Evolutionary conservation across 2,113 vertebrate species (phyloP).

Genomic region (Sebastes schlegelii): DNA sequence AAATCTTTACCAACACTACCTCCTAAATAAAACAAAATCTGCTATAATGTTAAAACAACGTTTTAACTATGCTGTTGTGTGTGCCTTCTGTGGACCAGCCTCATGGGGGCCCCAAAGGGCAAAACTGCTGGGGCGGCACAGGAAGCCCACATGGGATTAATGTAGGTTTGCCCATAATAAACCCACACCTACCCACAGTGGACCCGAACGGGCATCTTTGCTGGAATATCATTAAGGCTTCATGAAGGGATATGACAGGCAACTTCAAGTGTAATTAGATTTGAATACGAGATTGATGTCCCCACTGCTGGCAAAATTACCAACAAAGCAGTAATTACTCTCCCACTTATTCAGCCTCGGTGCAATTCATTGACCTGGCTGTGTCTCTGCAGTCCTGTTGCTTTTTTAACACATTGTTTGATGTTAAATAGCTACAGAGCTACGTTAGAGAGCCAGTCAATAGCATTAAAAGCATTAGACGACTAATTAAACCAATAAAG

Average conservation of each 20-base stretch:
- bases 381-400: constrained; percentile 25
- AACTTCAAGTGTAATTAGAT: constrained; percentile 54
- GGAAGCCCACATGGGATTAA: not conserved
- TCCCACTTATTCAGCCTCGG: constrained; percentile 1
- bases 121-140: not conserved
- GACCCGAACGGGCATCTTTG: not conserved
- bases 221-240: not conserved
- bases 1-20: not conserved
- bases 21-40: not conserved
- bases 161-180: not conserved
- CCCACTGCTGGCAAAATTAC: constrained; percentile 30
- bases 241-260: constrained; percentile 2
- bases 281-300: constrained; percentile 51
- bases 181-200: not conserved
- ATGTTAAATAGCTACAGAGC: constrained; percentile 54
- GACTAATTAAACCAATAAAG: constrained; percentile 71
- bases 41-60: not conserved
- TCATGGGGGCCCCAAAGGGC: not conserved
- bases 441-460: constrained; percentile 55
- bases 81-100: not conserved
- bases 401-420: constrained; percentile 48
- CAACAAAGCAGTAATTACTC: constrained; percentile 50
- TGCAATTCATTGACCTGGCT: constrained; percentile 42
- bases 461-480: constrained; percentile 49
- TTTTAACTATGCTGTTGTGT: not conserved